A percentile compares a stretch with the other conserved stretches of the same genome.
These are phyloP conservation scores for Ictidomys tridecemlineatus DNA, from an alignment of 2,113 vertebrate genomes.

Conservation along the genomic window DNA sequence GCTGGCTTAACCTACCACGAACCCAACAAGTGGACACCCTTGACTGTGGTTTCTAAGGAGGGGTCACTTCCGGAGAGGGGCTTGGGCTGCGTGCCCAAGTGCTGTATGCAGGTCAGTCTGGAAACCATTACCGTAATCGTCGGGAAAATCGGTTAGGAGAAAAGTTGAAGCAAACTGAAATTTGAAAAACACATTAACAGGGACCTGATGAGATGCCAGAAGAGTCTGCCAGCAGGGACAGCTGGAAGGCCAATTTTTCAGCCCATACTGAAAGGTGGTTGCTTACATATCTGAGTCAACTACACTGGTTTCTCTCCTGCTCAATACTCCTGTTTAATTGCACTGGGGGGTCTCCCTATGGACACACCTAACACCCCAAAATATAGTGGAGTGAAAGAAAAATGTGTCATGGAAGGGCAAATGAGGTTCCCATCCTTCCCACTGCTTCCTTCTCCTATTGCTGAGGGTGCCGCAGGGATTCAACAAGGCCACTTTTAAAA, in stretches of 20 bases:
- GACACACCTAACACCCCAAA: slow-evolving; percentile 50
- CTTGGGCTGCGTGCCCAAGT: background rate
- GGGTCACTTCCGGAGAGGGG: background rate
- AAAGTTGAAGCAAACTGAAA: slow-evolving; percentile 60
- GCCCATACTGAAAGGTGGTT: slow-evolving; percentile 69
- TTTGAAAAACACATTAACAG: slow-evolving; percentile 67
- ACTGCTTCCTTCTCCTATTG: background rate
- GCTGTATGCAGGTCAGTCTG: slow-evolving; percentile 13
- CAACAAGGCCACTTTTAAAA: background rate
- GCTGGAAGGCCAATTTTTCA: slow-evolving; percentile 66
- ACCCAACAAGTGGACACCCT: background rate
- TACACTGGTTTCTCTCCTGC: slow-evolving; percentile 34
- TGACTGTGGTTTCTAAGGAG: slow-evolving; percentile 1
- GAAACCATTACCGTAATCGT: slow-evolving; percentile 14
- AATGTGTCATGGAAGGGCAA: background rate
- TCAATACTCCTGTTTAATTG: slow-evolving; percentile 66
- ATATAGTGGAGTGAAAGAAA: background rate
- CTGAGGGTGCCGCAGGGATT: background rate
- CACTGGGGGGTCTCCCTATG: background rate
- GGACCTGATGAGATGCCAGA: slow-evolving; percentile 59
- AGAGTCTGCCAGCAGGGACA: slow-evolving; percentile 69
- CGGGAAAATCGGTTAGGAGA: slow-evolving; percentile 34
- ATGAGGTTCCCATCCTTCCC: background rate
- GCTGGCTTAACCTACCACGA: background rate
- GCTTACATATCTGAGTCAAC: slow-evolving; percentile 68